Evolutionary conservation across 2,797 vertebrate species (phyloP), one percentile per base, ranked within the genome.

Genomic region (Cynodonichthys magdalenae): DNA sequence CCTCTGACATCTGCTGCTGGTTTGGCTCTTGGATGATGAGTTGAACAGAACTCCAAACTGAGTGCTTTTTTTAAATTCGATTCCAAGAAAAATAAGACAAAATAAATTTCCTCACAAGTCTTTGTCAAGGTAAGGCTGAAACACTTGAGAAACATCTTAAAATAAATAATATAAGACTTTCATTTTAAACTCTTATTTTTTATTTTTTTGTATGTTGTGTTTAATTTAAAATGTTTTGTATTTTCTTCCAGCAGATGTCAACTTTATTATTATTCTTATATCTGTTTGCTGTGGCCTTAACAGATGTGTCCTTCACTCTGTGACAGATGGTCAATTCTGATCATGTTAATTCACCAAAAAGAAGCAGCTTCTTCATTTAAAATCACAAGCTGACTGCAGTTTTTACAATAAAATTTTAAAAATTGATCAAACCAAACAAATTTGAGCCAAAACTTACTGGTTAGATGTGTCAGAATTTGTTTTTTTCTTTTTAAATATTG

Each of bases 281-380:
- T 93, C 89, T 89, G 82, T 84, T 90, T 81, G 73, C 63, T 36
- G 52, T 48, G 85, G 79, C 81, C 75, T 81, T 58, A 91, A 71
- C 89, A 90, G 90, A 90, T 90, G 90, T 90, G 88, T 89, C 89
- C 78, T 83, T 89, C 89, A 87, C 86, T 86, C 80, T 78, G 81
- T 89, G 91, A 92, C 92, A 92, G 92, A 92, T 93, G 92, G 92
- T 77, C 75, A 54, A 74, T 83, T 92, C 89, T 90, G 83, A 90
- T 90, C 87, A 89, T 90, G 89, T 76, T 89, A 83, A 90, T 90
- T 78, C 79, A 67, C 51, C 52, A 53, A 69, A 62, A 28, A 29
- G 12, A 19, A 10, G 28, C 54, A 57, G 28, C 18, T 69, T 79
- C 57, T 54, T 54, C 10, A 3, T 15, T 17, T 18, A n/a, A 49